Conservation (phyloP, 92 coral and sea anemone genomes). For the Epizoanthus fatuus region DNA sequence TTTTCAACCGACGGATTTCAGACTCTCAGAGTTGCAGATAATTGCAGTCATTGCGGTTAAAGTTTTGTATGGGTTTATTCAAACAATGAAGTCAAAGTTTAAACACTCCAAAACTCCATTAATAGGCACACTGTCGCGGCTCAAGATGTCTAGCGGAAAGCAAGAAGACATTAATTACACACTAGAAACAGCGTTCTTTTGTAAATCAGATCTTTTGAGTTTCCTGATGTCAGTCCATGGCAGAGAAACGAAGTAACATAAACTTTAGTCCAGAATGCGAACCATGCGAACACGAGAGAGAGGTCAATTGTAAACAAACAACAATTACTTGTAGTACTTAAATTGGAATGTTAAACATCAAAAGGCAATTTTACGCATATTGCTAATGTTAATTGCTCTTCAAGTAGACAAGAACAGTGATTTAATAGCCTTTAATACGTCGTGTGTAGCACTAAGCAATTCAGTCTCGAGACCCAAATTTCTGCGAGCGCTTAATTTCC, state of each 20-base stretch:
- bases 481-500: neutral
- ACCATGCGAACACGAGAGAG: neutral
- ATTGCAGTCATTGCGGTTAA: slow-evolving; percentile 11
- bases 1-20: slow-evolving; percentile 9
- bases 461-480: neutral
- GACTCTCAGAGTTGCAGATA: slow-evolving; percentile 28
- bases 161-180: neutral
- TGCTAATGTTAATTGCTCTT: slow-evolving; percentile 2
- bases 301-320: neutral
- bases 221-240: neutral
- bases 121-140: slow-evolving; percentile 27
- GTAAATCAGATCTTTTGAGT: neutral
- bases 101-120: neutral
- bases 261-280: neutral
- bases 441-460: neutral
- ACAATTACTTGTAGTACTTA: neutral
- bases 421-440: neutral
- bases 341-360: slow-evolving; percentile 2
- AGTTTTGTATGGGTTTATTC: slow-evolving; percentile 31
- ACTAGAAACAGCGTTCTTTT: neutral
- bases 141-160: slow-evolving; percentile 15
- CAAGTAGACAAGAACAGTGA: neutral
- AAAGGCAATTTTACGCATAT: slow-evolving; percentile 2
- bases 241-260: neutral
- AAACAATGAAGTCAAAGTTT: slow-evolving; percentile 24